A percentile compares a stretch with the other conserved stretches of the same genome.
phyloP scores from a whole-genome alignment of 1,140 invertebrate genomes.

The Drosophila fuyamai region DNA sequence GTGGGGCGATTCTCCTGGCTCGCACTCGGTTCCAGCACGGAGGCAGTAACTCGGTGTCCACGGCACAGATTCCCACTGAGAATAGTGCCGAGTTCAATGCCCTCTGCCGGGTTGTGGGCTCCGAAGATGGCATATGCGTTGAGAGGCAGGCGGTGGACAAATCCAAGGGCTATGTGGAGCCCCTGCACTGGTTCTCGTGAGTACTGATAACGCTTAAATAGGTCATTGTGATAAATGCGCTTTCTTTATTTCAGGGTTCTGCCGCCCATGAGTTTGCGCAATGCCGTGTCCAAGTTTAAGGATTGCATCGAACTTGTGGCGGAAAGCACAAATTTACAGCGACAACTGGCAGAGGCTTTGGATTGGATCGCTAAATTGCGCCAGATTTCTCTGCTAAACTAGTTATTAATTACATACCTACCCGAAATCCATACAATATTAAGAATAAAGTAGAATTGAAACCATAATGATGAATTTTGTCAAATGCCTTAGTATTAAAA shows the following conservation, averaged over 20 bases:
- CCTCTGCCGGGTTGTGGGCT: constrained; percentile 55
- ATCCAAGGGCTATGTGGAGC: constrained; percentile 85
- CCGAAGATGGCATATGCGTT: constrained; percentile 28
- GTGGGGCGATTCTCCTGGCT: constrained; percentile 72
- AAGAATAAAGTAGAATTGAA: constrained; percentile 45
- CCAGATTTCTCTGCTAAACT: constrained; percentile 9
- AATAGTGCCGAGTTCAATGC: constrained; percentile 79
- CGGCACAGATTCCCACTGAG: constrained; percentile 79
- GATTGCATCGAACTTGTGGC: constrained; percentile 86
- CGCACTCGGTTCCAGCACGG: constrained; percentile 78
- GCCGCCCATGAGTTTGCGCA: constrained; percentile 87
- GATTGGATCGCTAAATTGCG: constrained; percentile 52
- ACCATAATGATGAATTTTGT: background rate
- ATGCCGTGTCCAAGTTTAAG: constrained; percentile 87
- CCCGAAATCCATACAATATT: constrained; percentile 9
- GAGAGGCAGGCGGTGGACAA: constrained; percentile 64
- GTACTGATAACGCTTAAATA: constrained; percentile 4
- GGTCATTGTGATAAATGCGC: background rate
- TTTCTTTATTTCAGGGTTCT: constrained; percentile 85
- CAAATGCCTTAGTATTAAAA: too few species aligned
- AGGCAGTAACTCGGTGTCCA: constrained; percentile 57
- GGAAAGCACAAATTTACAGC: constrained; percentile 87
- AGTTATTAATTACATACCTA: background rate
- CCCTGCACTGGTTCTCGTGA: constrained; percentile 88
- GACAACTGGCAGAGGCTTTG: constrained; percentile 80